Percentiles rank a stretch among this genome's conserved stretches.
phyloP scores from a whole-genome alignment of 2,888 invertebrate genomes.

The Pegoplata infirma region DNA sequence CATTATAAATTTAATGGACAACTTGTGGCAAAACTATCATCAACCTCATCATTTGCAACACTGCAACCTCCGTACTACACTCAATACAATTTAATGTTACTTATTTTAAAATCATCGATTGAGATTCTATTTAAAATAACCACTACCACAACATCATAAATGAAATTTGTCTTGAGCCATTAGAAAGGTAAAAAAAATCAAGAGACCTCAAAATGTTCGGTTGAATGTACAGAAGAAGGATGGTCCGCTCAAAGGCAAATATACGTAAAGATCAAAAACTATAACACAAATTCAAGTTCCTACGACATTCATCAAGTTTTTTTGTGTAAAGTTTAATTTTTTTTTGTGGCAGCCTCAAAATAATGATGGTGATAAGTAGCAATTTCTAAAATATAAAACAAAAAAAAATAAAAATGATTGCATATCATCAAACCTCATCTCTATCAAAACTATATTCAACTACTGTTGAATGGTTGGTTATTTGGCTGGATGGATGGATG shows the following conservation, averaged over 20 bases:
- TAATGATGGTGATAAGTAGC: conserved; percentile 63
- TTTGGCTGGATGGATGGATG: conserved; percentile 3
- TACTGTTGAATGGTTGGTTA: conserved; percentile 49
- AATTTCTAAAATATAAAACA: too few species aligned
- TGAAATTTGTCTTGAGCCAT: conserved; percentile 33
- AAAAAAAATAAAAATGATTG: too few species aligned
- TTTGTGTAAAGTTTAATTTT: not conserved
- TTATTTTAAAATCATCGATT: conserved; percentile 42
- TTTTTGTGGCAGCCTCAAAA: conserved; percentile 54
- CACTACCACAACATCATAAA: conserved; percentile 29
- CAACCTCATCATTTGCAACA: conserved; percentile 23
- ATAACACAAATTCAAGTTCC: conserved; percentile 40
- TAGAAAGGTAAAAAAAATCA: conserved; percentile 55
- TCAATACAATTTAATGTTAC: conserved; percentile 14
- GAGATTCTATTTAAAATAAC: conserved; percentile 51
- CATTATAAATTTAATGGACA: conserved; percentile 23
- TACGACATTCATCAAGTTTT: conserved; percentile 47
- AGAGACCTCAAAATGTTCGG: conserved; percentile 19
- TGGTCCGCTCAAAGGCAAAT: conserved; percentile 2
- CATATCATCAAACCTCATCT: conserved; percentile 62
- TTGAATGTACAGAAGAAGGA: not conserved
- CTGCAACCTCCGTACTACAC: conserved; percentile 3
- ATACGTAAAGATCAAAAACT: conserved; percentile 44
- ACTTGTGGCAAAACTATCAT: conserved; percentile 52
- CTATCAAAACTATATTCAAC: conserved; percentile 57